phyloP scores from a whole-genome alignment of 2,797 vertebrate species.

The Dendrocincla tyrannina region DNA sequence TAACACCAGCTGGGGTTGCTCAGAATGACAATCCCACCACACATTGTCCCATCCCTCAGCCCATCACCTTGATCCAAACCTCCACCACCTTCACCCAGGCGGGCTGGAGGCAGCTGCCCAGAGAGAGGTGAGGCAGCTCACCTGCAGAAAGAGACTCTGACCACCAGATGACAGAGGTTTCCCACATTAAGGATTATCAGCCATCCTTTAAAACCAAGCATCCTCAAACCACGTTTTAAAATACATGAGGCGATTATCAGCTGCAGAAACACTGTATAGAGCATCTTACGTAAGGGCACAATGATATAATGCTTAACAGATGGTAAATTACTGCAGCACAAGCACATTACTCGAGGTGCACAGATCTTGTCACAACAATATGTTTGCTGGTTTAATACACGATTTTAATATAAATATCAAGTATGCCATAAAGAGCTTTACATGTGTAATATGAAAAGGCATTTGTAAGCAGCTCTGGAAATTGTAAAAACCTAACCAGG shows the following conservation, averaged over 20 bases:
- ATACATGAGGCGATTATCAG: not conserved
- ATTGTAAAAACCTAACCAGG: not conserved
- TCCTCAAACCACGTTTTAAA: not conserved
- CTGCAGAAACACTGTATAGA: not conserved
- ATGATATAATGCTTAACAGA: not conserved
- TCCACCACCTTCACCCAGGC: not conserved
- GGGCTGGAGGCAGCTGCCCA: not conserved
- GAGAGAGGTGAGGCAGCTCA: not conserved
- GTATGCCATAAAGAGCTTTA: slow-evolving; percentile 28
- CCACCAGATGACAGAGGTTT: slow-evolving; percentile 46
- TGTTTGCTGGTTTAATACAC: slow-evolving; percentile 47
- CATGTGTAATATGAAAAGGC: not conserved
- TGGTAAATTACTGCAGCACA: slow-evolving; percentile 42
- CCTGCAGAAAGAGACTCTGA: not conserved
- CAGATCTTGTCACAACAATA: slow-evolving; percentile 42
- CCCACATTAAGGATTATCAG: not conserved
- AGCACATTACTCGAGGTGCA: slow-evolving; percentile 35
- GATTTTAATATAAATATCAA: slow-evolving; percentile 51
- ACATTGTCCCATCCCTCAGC: not conserved
- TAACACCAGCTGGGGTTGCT: not conserved
- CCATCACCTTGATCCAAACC: not conserved
- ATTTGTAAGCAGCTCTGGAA: slow-evolving; percentile 29
- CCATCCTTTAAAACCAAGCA: not conserved
- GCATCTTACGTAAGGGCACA: slow-evolving; percentile 32
- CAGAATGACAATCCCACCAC: not conserved